These are phyloP conservation scores for Merops nubicus DNA, from an alignment of 2,113 vertebrate species.

Conservation along the genomic window DNA sequence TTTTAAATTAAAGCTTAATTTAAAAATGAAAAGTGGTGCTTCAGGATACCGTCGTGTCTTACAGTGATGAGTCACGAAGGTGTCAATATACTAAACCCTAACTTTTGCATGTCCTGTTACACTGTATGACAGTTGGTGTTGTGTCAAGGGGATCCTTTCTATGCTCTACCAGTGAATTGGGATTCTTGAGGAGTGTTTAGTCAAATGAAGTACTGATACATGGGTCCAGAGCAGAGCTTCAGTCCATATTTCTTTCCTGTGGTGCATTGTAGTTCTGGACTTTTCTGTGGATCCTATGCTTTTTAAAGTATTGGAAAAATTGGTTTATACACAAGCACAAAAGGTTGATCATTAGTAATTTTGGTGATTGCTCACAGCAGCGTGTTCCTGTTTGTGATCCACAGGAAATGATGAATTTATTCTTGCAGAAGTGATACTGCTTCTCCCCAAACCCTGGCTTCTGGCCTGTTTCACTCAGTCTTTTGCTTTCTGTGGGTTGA, in stretches of 20 bases:
- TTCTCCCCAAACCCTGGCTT: not conserved
- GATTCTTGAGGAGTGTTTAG: not conserved
- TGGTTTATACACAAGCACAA: not conserved
- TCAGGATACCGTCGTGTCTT: accelerated
- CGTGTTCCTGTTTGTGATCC: not conserved
- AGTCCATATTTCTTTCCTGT: not conserved
- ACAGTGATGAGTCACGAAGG: not conserved
- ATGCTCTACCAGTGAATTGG: not conserved
- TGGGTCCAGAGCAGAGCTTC: not conserved
- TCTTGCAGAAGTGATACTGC: not conserved
- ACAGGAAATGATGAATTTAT: not conserved
- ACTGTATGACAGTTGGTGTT: not conserved
- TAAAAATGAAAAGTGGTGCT: not conserved
- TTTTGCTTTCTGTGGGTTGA: not conserved
- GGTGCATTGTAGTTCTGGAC: not conserved
- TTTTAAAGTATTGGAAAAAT: not conserved
- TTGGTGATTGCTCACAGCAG: not conserved
- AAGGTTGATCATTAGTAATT: not conserved
- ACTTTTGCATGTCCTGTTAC: not conserved
- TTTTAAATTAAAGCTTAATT: not conserved
- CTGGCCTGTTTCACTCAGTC: not conserved
- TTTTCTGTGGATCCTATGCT: not conserved
- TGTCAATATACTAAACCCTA: not conserved
- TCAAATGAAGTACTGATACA: not conserved
- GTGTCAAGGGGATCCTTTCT: not conserved